Base-by-base conservation (phyloP, 2,113 vertebrate species). In the Heloderma charlesbogerti region DNA sequence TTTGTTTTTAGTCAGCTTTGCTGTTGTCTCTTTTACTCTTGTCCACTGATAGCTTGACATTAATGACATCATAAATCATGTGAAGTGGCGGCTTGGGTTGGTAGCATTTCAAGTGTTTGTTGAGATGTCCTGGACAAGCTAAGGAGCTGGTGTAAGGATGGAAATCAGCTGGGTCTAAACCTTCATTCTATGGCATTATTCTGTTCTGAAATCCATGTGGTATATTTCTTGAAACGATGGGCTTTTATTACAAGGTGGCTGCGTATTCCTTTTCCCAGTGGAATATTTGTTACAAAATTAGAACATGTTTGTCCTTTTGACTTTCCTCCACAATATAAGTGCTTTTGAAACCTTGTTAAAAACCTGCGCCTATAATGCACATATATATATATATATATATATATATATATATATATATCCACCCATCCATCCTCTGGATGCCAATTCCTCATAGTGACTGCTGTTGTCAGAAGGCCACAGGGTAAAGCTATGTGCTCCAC, bases 41-140 rank as follows among this genome's bases (percentile, higher is more conserved):
- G 98, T 99, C 98, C 98, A 99, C 98, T 98, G 99, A 99, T 99
- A 99, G 98, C 98, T 98, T 99, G 99, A 99, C 98, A 99, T 98
- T 99, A 99, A 99, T 99, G 98, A 98, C 98, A 98, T 97, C 98
- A 98, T 99, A 98, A 99, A 99, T 99, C 98, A 99, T 98, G 97
- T 97, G 98, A 98, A 98, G 98, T 98, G 98, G 98, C 97, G 95
- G 97, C 96, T 97, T 92, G 96, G 97, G 97, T 98, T 98, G 98
- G 98, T 98, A 98, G 97, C 98, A 98, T 98, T 98, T 98, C 97
- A 98, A 97, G 96, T 97, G 97, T 98, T 97, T 97, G 96, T 97
- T 97, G 97, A 98, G 97, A 96, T 96, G 97, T 97, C 96, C 96
- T 95, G 96, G 95, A 92, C 95, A 97, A 96, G 97, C 95, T 96